Base-by-base conservation (phyloP, 2,888 invertebrate genomes). In the Erannis defoliaria region DNA sequence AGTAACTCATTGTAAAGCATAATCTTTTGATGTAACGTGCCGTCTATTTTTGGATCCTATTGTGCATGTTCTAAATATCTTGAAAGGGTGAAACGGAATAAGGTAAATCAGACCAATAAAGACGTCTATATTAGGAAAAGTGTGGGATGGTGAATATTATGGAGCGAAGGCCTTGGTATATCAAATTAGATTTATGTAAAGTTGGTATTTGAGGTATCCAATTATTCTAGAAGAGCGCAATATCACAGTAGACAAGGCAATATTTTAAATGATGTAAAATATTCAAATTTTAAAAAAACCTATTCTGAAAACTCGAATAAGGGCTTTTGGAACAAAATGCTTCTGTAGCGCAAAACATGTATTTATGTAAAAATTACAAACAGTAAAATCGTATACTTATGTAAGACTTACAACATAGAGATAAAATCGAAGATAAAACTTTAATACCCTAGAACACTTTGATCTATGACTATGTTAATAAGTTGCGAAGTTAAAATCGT, bases 381-480 rank as follows among this genome's bases (percentile, higher is more conserved):
- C n/a, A n/a, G n/a, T n/a, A n/a, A 23, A 23, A 23, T 4, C 23
- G 5, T 31, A 10, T 12, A 4, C 4, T 3, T 31, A 2, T 33
- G 12, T 33, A 33, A 33, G n/a, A 33, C 10, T 33, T 33, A 35
- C 14, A 5, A 40, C 9, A 5, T 40, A 0, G 12, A 19, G 16
- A 45, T 45, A 16, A 45, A 16, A 16, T 29, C 16, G 29, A 3
- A 29, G 29, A 18, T 51, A 38, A 51, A 18, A 51, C 18, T 6
- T 26, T 18, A 9, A 12, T 26, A 29, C 18, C 10, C 18, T 12
- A n/a, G 37, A 57, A 8, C 29, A n/a, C 38, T 31, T 38, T 19
- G 35, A 54, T 49, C 33, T 19, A 61, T 18, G 45, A 46, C 23
- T 56, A 56, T 56, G 62, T 42, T 46, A 62, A 62, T 62, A 26